Percentiles rank a stretch among this genome's conserved stretches.
phyloP scores from a whole-genome alignment of 35 echinoderm and acorn worm species.

The Eucidaris tribuloides region DNA sequence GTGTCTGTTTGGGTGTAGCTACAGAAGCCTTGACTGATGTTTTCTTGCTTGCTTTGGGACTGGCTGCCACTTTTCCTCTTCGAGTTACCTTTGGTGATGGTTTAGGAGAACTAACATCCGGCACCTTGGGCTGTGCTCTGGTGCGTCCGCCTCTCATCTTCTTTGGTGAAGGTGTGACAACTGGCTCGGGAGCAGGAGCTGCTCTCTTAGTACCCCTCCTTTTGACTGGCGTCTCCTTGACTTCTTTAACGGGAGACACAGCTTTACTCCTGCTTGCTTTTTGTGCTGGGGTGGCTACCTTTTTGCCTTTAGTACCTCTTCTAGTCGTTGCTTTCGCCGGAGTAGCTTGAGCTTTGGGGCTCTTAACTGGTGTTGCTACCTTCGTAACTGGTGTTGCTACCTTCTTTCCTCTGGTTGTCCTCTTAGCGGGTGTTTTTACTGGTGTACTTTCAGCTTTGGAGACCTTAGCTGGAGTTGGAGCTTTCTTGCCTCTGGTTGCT shows the following conservation, averaged over 20 bases:
- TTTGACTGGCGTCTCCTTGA: constrained; percentile 26
- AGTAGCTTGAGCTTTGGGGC: too few relatives aligned
- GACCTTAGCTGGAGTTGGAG: background rate
- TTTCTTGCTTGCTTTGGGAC: constrained; percentile 1
- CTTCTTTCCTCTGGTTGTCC: background rate
- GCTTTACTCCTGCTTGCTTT: too few relatives aligned
- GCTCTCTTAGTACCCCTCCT: constrained; percentile 23
- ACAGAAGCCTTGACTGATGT: background rate
- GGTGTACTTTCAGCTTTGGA: background rate
- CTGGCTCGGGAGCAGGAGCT: background rate
- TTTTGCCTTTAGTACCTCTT: too few relatives aligned
- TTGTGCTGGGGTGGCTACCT: too few relatives aligned
- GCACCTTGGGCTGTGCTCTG: background rate
- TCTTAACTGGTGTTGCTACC: background rate
- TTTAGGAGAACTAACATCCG: constrained; percentile 22
- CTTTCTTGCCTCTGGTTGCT: constrained; percentile 13
- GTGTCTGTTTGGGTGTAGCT: background rate
- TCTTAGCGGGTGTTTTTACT: background rate
- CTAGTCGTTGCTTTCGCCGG: too few relatives aligned
- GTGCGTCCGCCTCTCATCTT: constrained; percentile 51
- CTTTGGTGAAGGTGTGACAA: constrained; percentile 44
- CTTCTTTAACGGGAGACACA: too few relatives aligned
- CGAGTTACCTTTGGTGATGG: constrained; percentile 33
- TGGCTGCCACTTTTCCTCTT: constrained; percentile 17
- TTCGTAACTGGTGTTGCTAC: background rate